phyloP scores from a whole-genome alignment of 2,113 vertebrate species.

The Mohoua ochrocephala region DNA sequence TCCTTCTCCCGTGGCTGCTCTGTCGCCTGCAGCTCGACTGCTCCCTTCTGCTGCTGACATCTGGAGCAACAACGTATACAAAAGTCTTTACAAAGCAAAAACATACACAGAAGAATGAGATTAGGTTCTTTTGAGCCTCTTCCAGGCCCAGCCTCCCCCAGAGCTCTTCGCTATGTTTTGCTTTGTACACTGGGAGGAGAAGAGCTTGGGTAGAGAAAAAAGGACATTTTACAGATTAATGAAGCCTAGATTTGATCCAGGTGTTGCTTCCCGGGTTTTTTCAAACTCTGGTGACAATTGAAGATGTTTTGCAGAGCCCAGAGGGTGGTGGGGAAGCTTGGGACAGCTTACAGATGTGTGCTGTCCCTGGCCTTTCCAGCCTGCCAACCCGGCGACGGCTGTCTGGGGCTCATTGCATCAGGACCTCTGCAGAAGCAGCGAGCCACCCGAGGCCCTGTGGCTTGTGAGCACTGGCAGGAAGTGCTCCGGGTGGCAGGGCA shows the following conservation, averaged over 20 bases:
- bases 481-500: neutral
- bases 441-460: fast-evolving
- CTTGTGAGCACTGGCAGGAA: neutral
- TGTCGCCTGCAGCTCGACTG: neutral
- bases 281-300: neutral
- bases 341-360: neutral
- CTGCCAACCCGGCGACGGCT: neutral
- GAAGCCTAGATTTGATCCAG: neutral
- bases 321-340: neutral
- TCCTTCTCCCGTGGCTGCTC: neutral
- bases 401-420: neutral
- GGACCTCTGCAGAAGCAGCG: neutral
- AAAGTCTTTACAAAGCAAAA: neutral
- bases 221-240: neutral
- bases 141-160: neutral
- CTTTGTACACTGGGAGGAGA: neutral
- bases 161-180: neutral
- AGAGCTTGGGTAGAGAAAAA: neutral
- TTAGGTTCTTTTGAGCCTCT: constrained; percentile 39
- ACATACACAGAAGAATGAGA: neutral
- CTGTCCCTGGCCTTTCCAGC: neutral
- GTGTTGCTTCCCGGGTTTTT: neutral
- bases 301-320: neutral
- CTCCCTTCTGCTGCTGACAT: neutral
- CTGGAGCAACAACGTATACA: neutral